A percentile compares a stretch with the other conserved stretches of the same genome.
Conservation (phyloP, 2,113 vertebrate genomes). For the Crotalus helleri region DNA sequence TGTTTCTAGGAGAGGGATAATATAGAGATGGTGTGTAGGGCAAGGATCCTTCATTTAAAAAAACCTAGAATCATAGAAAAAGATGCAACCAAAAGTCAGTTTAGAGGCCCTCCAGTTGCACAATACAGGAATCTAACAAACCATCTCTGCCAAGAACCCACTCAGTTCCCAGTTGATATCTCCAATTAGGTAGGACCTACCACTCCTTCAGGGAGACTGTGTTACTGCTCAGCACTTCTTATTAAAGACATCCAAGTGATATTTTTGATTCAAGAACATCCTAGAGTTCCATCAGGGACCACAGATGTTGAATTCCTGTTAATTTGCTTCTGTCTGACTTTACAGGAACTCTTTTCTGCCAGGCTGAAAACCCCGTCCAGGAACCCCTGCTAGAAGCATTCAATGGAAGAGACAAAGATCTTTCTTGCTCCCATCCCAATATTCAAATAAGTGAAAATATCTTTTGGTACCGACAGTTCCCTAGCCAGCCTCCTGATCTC, state of each 20-base stretch:
- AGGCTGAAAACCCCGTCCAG: not conserved
- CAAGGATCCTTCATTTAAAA: too few relatives aligned
- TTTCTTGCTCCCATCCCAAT: not conserved
- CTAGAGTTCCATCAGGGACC: not conserved
- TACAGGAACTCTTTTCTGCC: not conserved
- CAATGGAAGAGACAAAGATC: not conserved
- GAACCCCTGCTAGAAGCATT: not conserved
- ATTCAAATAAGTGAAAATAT: constrained; percentile 4
- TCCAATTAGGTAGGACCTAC: too few relatives aligned
- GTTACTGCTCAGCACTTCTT: not conserved
- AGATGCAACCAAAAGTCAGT: too few relatives aligned
- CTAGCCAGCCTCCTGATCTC: not conserved
- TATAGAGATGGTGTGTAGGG: too few relatives aligned
- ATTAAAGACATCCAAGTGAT: not conserved
- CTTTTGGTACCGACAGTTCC: constrained; percentile 42
- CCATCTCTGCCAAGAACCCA: too few relatives aligned
- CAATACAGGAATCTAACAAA: too few relatives aligned
- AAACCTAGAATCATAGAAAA: too few relatives aligned
- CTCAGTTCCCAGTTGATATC: too few relatives aligned
- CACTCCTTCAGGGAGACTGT: not conserved
- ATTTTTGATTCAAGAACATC: not conserved
- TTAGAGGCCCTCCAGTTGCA: too few relatives aligned
- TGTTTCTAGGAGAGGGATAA: too few relatives aligned
- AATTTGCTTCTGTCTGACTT: not conserved
- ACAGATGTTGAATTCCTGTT: not conserved